phyloP scores from a whole-genome alignment of 2,888 invertebrate species.

The Tinea semifulvella region DNA sequence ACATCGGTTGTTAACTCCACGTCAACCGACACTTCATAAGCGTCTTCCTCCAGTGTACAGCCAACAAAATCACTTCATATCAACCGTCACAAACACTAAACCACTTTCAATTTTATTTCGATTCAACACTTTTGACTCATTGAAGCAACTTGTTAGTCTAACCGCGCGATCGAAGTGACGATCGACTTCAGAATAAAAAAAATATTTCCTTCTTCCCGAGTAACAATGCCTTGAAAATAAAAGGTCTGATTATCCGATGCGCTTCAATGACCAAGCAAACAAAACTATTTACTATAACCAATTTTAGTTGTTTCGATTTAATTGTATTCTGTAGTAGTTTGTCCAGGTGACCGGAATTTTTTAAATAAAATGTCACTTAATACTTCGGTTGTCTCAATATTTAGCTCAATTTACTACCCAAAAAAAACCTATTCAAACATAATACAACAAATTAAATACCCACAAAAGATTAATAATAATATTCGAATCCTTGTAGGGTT shows the following conservation, averaged over 20 bases:
- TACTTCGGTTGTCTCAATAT: too few relatives aligned
- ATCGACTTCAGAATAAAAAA: constrained; percentile 4
- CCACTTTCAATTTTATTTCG: constrained; percentile 4
- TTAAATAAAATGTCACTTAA: too few relatives aligned
- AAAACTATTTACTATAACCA: background rate
- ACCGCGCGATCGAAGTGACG: constrained; percentile 1
- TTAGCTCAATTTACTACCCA: too few relatives aligned
- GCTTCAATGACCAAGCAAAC: background rate
- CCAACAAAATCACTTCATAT: constrained; percentile 7
- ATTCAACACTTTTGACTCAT: constrained; percentile 5
- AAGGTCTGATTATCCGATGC: background rate
- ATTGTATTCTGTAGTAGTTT: too few relatives aligned
- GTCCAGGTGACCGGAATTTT: too few relatives aligned
- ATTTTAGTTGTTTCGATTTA: too few relatives aligned
- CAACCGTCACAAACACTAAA: constrained; percentile 2
- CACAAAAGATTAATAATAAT: too few relatives aligned
- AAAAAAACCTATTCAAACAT: too few relatives aligned
- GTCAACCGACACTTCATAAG: constrained; percentile 64
- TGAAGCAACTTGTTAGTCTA: background rate
- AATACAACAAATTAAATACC: too few relatives aligned
- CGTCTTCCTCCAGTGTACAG: constrained; percentile 61
- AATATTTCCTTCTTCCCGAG: background rate
- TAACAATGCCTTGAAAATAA: constrained; percentile 5
- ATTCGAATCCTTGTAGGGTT: too few relatives aligned
- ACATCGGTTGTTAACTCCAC: constrained; percentile 67